Evolutionary conservation across 2,888 invertebrate genomes (phyloP).

Genomic region (Lepeophtheirus nordmannii): DNA sequence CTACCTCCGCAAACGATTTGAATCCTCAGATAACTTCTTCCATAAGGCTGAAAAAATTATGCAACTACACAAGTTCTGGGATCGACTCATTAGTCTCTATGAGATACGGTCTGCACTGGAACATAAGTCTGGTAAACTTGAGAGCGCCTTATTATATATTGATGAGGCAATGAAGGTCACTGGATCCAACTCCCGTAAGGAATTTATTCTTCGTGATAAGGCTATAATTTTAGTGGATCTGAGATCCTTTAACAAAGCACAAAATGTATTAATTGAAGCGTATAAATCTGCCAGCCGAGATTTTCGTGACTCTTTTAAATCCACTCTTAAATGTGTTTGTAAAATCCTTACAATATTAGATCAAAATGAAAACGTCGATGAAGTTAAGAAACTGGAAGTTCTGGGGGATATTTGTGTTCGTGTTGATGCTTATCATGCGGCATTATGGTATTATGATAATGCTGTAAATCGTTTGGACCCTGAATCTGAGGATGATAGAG

Average conservation of each 20-base stretch:
- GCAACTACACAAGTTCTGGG: neutral
- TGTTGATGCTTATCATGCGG: neutral
- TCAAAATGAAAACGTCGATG: neutral
- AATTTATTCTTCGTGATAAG: neutral
- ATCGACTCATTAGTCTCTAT: neutral
- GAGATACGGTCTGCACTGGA: neutral
- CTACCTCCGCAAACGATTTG: neutral
- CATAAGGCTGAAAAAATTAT: neutral
- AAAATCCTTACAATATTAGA: neutral
- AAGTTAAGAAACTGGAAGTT: neutral
- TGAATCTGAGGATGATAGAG: neutral
- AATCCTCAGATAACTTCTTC: neutral
- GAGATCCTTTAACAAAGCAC: neutral
- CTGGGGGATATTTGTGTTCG: neutral
- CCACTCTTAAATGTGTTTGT: neutral
- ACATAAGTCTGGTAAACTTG: neutral
- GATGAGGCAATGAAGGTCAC: neutral
- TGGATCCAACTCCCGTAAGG: neutral
- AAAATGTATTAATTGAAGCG: neutral
- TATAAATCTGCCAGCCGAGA: neutral
- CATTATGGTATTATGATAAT: conserved; percentile 5
- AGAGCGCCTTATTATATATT: neutral
- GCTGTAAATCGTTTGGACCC: neutral
- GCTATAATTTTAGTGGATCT: neutral
- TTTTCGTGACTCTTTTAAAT: neutral